Percentiles rank a stretch among this genome's conserved stretches.
Evolutionary conservation across 2,797 vertebrate genomes (phyloP).

Genomic region (Enteromius afrohamiltoni): DNA sequence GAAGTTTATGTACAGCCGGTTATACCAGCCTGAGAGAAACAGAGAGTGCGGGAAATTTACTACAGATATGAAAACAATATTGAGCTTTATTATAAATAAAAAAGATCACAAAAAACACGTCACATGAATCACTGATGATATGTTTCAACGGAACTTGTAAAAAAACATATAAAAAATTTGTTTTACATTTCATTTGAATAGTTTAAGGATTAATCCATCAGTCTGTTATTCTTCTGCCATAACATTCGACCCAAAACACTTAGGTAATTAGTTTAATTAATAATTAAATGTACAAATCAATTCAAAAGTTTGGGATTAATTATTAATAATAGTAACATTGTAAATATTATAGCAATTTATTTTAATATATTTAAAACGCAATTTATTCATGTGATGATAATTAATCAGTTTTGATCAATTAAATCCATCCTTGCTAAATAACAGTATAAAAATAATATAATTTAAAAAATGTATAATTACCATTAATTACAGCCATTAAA

Average conservation of each 20-base stretch:
- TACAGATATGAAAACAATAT: conserved; percentile 37
- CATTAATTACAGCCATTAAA: neutral
- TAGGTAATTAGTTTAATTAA: no score
- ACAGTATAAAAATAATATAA: no score
- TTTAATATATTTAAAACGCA: neutral
- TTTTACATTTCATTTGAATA: neutral
- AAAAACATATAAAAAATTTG: neutral
- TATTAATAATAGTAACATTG: neutral
- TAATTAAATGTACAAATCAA: neutral
- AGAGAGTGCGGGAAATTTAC: conserved; percentile 9
- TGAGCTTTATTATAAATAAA: neutral
- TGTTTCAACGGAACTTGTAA: no score
- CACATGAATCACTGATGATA: neutral
- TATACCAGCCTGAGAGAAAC: conserved; percentile 85
- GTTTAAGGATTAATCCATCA: neutral
- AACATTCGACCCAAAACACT: neutral
- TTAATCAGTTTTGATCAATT: neutral
- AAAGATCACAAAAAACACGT: neutral
- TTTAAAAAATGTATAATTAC: no score
- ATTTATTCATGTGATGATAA: neutral
- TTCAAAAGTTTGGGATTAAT: neutral
- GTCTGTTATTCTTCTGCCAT: neutral
- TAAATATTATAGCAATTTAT: neutral
- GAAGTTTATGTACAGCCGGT: conserved; percentile 93
- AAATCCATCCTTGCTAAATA: neutral